A percentile compares a stretch with the other conserved stretches of the same genome.
Evolutionary conservation across 2,888 invertebrate genomes (phyloP).

Genomic region (Hetaerina titia): DNA sequence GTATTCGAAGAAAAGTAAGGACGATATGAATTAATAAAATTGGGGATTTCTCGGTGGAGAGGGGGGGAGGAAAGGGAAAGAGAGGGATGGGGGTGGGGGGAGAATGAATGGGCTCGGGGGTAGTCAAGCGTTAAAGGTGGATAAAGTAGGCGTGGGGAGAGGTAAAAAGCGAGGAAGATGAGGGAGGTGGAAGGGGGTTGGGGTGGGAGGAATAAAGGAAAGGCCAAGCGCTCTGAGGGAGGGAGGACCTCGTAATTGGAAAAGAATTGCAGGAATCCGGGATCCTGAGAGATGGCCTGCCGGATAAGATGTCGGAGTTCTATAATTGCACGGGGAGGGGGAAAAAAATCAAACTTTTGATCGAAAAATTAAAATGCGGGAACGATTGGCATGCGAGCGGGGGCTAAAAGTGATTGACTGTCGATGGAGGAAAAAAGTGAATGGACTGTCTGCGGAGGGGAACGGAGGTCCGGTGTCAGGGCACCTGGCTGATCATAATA

Average conservation of each 20-base stretch:
- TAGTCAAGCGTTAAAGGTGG: background rate
- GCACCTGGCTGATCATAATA: background rate
- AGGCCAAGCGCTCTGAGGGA: background rate
- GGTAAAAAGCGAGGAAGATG: background rate
- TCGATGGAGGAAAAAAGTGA: slow-evolving; percentile 1
- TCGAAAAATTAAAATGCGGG: background rate
- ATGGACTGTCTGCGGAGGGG: background rate
- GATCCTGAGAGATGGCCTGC: background rate
- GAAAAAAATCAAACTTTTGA: background rate
- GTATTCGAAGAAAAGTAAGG: slow-evolving; percentile 6
- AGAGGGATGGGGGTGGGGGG: background rate
- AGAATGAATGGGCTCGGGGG: background rate
- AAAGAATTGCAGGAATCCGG: background rate
- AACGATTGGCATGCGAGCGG: slow-evolving; percentile 5
- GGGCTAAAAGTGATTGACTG: background rate
- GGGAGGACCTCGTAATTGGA: background rate
- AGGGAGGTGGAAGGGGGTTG: background rate
- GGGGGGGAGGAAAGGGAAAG: background rate
- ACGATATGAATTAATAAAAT: slow-evolving; percentile 54
- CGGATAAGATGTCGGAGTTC: background rate
- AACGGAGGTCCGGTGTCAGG: background rate
- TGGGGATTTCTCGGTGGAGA: background rate
- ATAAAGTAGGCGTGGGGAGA: background rate
- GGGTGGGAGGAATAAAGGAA: background rate
- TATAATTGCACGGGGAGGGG: background rate